Conservation (phyloP, 2,888 invertebrate genomes). For the Metalampra italica region DNA sequence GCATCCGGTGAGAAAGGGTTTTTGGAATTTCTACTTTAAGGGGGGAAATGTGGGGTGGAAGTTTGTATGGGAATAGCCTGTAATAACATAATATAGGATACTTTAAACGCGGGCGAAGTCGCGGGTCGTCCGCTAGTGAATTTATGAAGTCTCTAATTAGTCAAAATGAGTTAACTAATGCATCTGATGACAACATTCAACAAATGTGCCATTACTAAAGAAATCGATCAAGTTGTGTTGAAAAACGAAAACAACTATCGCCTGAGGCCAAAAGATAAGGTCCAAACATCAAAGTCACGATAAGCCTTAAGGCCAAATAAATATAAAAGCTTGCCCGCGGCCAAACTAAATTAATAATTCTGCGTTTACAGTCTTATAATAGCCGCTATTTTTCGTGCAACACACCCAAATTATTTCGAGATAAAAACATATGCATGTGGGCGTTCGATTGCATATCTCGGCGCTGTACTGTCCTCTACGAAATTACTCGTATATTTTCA, state of each 20-base stretch:
- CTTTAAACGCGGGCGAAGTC: too few species aligned
- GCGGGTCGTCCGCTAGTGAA: too few species aligned
- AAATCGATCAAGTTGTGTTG: conserved; percentile 16
- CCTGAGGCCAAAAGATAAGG: conserved; percentile 30
- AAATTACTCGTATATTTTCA: conserved; percentile 12
- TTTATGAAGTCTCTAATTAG: too few species aligned
- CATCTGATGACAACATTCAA: not conserved
- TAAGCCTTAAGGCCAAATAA: conserved; percentile 32
- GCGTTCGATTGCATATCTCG: conserved; percentile 32
- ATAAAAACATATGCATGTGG: conserved; percentile 33
- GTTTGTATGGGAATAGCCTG: too few species aligned
- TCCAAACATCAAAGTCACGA: conserved; percentile 35
- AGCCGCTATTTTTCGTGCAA: conserved; percentile 32
- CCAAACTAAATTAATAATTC: conserved; percentile 44
- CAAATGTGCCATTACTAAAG: conserved; percentile 5
- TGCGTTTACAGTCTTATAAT: conserved; percentile 37
- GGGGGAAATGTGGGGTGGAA: too few species aligned
- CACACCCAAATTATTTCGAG: conserved; percentile 33
- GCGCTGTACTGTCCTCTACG: conserved; percentile 16
- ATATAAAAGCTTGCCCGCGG: conserved; percentile 35
- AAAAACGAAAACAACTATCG: conserved; percentile 18
- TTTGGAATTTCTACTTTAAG: too few species aligned
- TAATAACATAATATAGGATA: too few species aligned
- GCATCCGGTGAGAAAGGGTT: too few species aligned
- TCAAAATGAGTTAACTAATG: not conserved